phyloP scores from a whole-genome alignment of 2,797 vertebrate species.

The Eulemur mongoz region DNA sequence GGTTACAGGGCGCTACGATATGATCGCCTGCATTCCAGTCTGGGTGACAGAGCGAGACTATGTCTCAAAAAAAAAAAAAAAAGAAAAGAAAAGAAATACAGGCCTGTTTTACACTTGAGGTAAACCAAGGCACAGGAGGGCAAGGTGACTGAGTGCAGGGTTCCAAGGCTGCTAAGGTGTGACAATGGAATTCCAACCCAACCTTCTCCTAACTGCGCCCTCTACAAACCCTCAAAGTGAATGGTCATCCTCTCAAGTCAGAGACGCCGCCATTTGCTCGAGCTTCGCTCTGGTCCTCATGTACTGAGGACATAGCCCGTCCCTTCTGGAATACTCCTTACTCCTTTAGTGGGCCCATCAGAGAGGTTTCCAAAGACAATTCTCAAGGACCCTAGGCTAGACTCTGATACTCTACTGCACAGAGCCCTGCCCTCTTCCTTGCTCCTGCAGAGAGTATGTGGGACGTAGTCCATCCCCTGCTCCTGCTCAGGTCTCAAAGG shows the following conservation, averaged over 20 bases:
- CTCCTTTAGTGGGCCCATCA: background rate
- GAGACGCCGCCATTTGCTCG: no score
- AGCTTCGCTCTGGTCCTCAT: no score
- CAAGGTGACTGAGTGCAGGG: background rate
- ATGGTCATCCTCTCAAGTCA: background rate
- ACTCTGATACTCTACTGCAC: no score
- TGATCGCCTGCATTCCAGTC: no score
- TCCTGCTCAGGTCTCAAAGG: background rate
- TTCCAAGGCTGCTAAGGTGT: background rate
- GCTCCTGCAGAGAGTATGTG: background rate
- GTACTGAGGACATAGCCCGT: no score
- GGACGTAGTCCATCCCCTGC: fast-evolving
- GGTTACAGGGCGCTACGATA: no score
- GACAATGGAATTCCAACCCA: background rate
- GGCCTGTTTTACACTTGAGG: background rate
- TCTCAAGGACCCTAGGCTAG: background rate
- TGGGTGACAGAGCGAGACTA: no score
- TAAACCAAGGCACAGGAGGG: background rate
- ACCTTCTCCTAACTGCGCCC: background rate
- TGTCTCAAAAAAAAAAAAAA: no score
- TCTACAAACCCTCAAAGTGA: background rate
- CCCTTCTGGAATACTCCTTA: background rate
- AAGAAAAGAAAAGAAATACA: no score
- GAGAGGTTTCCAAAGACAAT: background rate
- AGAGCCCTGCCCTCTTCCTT: background rate